Evolutionary conservation across 35 echinoderm and acorn worm species (phyloP).

Genomic region (Anneissia japonica): DNA sequence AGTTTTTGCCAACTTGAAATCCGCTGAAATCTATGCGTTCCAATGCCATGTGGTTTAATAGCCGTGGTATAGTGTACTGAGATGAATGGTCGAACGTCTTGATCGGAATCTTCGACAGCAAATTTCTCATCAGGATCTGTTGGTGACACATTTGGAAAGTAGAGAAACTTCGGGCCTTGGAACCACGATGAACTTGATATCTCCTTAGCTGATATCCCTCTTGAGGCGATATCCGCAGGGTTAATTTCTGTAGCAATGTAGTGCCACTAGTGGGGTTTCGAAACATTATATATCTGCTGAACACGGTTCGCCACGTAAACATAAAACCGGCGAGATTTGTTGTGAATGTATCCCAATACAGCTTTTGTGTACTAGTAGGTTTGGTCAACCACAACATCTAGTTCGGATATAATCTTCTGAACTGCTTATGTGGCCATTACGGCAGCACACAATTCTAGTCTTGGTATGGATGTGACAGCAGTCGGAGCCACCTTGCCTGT

Average conservation of each 20-base stretch:
- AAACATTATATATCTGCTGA: conserved; percentile 26
- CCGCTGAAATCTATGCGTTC: conserved; percentile 22
- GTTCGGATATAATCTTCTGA: not conserved
- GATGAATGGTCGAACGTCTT: too few species aligned
- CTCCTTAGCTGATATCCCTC: conserved; percentile 36
- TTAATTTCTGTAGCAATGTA: conserved; percentile 35
- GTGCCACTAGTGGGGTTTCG: conserved; percentile 22
- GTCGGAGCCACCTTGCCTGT: not conserved
- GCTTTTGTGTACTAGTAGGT: conserved; percentile 22
- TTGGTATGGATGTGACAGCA: not conserved
- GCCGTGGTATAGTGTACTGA: not conserved
- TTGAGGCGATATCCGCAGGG: conserved; percentile 54
- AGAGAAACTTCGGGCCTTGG: conserved; percentile 56
- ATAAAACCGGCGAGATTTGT: conserved; percentile 35
- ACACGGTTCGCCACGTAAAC: conserved; percentile 65
- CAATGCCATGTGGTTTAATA: not conserved
- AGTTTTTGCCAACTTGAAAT: conserved; percentile 36
- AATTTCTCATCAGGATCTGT: too few species aligned
- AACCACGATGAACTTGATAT: conserved; percentile 46
- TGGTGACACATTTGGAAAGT: not conserved
- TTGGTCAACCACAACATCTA: not conserved
- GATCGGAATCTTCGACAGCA: too few species aligned
- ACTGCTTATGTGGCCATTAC: not conserved
- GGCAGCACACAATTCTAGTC: not conserved
- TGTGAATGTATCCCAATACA: conserved; percentile 48